Evolutionary conservation across 1,140 invertebrate species (phyloP).

Genomic region (Wasmannia auropunctata): DNA sequence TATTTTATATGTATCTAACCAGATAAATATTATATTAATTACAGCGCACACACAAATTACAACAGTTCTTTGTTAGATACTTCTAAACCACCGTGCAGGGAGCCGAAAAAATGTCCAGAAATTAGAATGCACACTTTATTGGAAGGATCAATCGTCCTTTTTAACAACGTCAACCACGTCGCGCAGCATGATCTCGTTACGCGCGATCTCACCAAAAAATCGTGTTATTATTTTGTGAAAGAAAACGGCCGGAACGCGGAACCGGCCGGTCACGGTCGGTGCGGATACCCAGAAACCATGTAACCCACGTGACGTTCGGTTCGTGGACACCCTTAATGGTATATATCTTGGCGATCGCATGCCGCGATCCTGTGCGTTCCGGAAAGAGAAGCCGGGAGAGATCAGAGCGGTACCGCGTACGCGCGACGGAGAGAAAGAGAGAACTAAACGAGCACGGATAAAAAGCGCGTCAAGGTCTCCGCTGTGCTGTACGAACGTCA

Average conservation of each 20-base stretch:
- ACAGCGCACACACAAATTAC: background rate
- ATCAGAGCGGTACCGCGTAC: constrained; percentile 43
- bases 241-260: constrained; percentile 44
- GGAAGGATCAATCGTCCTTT: background rate
- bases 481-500: constrained; percentile 61
- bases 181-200: background rate
- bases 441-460: constrained; percentile 50
- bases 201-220: background rate
- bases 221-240: constrained; percentile 30
- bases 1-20: background rate
- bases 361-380: constrained; percentile 61
- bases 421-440: constrained; percentile 38
- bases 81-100: background rate
- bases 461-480: constrained; percentile 71
- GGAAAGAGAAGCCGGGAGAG: constrained; percentile 32
- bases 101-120: background rate
- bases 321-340: constrained; percentile 61
- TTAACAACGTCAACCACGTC: background rate
- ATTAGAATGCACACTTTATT: background rate
- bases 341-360: constrained; percentile 66
- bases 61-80: background rate
- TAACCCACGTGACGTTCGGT: constrained; percentile 61
- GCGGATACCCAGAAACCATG: constrained; percentile 56
- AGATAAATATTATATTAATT: background rate
- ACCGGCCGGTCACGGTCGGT: background rate